Evolutionary conservation across 2,113 vertebrate species (phyloP).

Genomic region (Gallinago media): DNA sequence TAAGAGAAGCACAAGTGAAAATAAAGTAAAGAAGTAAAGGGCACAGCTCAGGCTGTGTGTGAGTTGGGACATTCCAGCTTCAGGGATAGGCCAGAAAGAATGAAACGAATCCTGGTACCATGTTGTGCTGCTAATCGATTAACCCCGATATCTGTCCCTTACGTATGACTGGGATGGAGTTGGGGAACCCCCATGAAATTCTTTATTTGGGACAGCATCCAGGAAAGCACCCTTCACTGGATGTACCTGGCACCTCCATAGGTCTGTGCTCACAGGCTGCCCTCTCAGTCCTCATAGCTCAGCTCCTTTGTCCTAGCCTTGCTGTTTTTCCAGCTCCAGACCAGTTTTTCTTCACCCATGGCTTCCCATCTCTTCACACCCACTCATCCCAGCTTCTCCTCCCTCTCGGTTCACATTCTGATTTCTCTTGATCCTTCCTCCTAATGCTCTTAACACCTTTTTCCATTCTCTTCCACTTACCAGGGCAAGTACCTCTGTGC

Average conservation of each 20-base stretch:
- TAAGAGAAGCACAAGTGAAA: conserved; percentile 40
- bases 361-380: not conserved
- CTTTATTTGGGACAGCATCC: not conserved
- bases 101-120: not conserved
- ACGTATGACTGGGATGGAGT: not conserved
- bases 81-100: not conserved
- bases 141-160: not conserved
- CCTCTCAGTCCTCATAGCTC: not conserved
- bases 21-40: conserved; percentile 38
- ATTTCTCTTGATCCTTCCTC: not conserved
- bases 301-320: not conserved
- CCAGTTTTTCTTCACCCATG: not conserved
- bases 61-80: not conserved
- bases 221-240: accelerated
- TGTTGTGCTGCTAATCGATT: not conserved
- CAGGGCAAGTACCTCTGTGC: not conserved
- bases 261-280: not conserved
- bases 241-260: not conserved
- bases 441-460: not conserved
- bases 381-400: not conserved
- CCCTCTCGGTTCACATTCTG: not conserved
- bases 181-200: not conserved
- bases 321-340: not conserved
- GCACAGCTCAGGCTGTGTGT: not conserved
- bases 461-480: not conserved